These are phyloP conservation scores for Theodoxus fluviatilis DNA, from an alignment of 2,888 invertebrate species.

Conservation along the genomic window DNA sequence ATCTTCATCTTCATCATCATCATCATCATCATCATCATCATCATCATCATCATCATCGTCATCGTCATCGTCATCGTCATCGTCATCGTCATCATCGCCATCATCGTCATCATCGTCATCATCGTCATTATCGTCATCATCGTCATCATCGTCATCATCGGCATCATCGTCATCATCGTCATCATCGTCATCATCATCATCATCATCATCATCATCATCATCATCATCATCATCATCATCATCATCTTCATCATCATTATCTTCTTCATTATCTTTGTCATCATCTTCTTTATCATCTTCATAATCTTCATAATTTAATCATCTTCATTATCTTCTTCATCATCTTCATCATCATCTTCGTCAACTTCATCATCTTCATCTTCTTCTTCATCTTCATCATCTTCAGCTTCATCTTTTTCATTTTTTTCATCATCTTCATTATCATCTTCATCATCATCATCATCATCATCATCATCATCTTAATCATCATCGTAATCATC, in stretches of 20 bases:
- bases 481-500: neutral
- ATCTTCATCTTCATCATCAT: no score
- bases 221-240: neutral
- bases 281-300: neutral
- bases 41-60: no score
- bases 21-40: no score
- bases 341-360: slow-evolving; percentile 15
- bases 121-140: slow-evolving; percentile 29
- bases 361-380: slow-evolving; percentile 10
- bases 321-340: slow-evolving; percentile 14
- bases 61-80: slow-evolving; percentile 48
- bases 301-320: slow-evolving; percentile 11
- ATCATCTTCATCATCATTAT: neutral
- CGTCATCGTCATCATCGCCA: slow-evolving; percentile 47
- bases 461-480: slow-evolving; percentile 19
- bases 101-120: slow-evolving; percentile 40
- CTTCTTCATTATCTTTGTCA: neutral
- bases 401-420: neutral
- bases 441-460: neutral
- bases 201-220: neutral
- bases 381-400: slow-evolving; percentile 7
- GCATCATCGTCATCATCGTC: neutral
- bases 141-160: neutral
- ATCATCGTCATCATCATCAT: neutral
- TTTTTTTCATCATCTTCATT: slow-evolving; percentile 1